Evolutionary conservation across 2,888 invertebrate species (phyloP).

Genomic region (Rhabditophanes sp.): DNA sequence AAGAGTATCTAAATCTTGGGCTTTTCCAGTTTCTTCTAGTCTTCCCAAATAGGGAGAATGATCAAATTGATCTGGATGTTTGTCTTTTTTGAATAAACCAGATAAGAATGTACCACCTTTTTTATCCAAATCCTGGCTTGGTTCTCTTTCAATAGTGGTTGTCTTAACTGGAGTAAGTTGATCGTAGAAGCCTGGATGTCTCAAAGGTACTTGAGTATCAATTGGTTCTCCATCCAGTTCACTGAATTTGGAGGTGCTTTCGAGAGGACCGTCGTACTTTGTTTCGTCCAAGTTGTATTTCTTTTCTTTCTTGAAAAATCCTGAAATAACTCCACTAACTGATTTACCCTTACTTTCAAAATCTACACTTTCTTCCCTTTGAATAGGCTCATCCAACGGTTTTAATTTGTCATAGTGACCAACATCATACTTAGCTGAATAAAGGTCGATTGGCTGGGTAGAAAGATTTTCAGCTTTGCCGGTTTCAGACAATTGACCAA

Average conservation of each 20-base stretch:
- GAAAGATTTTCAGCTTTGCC: constrained; percentile 6
- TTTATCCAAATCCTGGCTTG: constrained; percentile 5
- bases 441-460: constrained; percentile 9
- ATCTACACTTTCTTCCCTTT: constrained; percentile 2
- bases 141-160: constrained; percentile 6
- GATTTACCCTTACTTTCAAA: constrained; percentile 5
- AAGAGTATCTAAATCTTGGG: constrained; percentile 7
- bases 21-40: constrained; percentile 7
- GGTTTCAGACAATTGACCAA: constrained; percentile 7
- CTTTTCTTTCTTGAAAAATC: constrained; percentile 13
- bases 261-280: constrained; percentile 15
- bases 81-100: constrained; percentile 9
- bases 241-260: constrained; percentile 8
- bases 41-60: constrained; percentile 15
- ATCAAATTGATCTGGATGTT: constrained; percentile 11
- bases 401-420: constrained; percentile 9
- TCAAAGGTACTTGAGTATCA: constrained; percentile 5
- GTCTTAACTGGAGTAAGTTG: constrained; percentile 3
- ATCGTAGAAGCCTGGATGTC: constrained; percentile 8
- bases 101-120: constrained; percentile 3
- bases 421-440: constrained; percentile 12
- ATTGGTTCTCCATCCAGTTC: constrained; percentile 14
- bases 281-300: constrained; percentile 14
- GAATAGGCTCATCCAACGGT: too few relatives aligned
- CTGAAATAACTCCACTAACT: constrained; percentile 2